Conservation (phyloP, 2,113 vertebrate genomes). For the Takifugu flavidus region DNA sequence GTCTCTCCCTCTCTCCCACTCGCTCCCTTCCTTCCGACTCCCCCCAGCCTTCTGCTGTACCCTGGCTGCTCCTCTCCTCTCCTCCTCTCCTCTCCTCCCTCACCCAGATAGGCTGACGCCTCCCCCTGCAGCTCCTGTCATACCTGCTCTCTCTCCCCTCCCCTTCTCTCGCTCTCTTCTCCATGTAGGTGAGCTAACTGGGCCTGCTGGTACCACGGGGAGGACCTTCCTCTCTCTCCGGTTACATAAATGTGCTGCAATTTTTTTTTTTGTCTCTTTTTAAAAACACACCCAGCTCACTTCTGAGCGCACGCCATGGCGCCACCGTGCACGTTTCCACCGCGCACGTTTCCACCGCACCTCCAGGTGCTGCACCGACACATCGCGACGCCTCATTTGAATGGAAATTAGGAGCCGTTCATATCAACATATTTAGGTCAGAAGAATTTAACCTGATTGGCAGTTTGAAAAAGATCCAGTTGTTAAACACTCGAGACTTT, state of each 20-base stretch:
- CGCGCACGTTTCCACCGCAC: conserved; percentile 4
- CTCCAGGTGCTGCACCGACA: background rate
- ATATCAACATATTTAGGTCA: background rate
- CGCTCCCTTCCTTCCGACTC: conserved; percentile 55
- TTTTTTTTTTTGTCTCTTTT: conserved; percentile 18
- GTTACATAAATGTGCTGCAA: conserved; percentile 44
- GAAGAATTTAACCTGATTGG: too few species aligned
- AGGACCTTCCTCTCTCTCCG: conserved; percentile 31
- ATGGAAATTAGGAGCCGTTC: background rate
- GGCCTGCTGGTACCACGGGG: conserved; percentile 73
- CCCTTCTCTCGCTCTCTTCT: conserved; percentile 47
- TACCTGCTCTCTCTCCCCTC: conserved; percentile 2
- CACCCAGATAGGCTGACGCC: conserved; percentile 75
- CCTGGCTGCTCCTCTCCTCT: conserved; percentile 72
- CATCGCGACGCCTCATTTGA: background rate
- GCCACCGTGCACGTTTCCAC: conserved; percentile 3
- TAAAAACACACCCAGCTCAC: background rate
- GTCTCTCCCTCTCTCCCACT: conserved; percentile 54
- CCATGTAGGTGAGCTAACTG: conserved; percentile 76
- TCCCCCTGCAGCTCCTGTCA: conserved; percentile 48
- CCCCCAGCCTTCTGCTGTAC: conserved; percentile 66
- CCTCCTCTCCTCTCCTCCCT: conserved; percentile 44
- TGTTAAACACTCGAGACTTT: too few species aligned
- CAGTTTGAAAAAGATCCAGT: too few species aligned
- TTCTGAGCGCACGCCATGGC: conserved; percentile 11